Evolutionary conservation across 2,113 vertebrate genomes (phyloP), one percentile per base, ranked within the genome.

Genomic region (Fregetta grallaria): DNA sequence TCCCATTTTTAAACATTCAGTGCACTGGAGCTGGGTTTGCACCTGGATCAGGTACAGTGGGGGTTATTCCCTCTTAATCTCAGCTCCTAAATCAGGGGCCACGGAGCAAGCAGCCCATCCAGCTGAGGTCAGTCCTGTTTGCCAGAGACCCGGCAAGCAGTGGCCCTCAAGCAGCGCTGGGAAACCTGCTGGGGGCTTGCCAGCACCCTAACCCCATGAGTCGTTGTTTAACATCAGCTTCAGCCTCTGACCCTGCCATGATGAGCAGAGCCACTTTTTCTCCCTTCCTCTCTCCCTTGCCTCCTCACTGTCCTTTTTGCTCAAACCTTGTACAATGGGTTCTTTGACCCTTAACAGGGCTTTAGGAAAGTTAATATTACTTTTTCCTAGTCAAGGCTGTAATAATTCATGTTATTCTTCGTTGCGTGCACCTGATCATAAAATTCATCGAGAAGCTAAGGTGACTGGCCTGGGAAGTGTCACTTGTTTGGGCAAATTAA

Each of bases 81-180:
- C 32, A 36, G 18, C 7, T 68, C 25, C 53, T 61, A 25, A 67
- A 61, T 11, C 0, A 1, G 30, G 58, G 11, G 7, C 4, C 4
- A 0, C 5, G 9, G 68, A 70, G 49, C 67, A 80, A 32, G 29
- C 36, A 65, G 50, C 56, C 34, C 29, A 22, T 10, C 13, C 40
- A 56, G 18, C 40, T 75, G 36, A 75, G 44, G 20, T 85, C 47
- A 59, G 13, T 38, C n/a, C 32, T 53, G 16, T 80, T 71, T 73
- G 15, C 59, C 72, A 83, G n/a, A 89, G 26, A 5, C 12, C 14
- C 1, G 2, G 53, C 53, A 72, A 91, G 56, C 44, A 50, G 29
- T 0, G 0, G 5, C 15, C 23, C 36, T 63, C 3, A 13, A 8
- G 11, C 8, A 70, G 38, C 26, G 19, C 68, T 66, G 34, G 67